A percentile compares a stretch with the other conserved stretches of the same genome.
Evolutionary conservation across 35 echinoderm and acorn worm species (phyloP).

Genomic region (Lytechinus pictus): DNA sequence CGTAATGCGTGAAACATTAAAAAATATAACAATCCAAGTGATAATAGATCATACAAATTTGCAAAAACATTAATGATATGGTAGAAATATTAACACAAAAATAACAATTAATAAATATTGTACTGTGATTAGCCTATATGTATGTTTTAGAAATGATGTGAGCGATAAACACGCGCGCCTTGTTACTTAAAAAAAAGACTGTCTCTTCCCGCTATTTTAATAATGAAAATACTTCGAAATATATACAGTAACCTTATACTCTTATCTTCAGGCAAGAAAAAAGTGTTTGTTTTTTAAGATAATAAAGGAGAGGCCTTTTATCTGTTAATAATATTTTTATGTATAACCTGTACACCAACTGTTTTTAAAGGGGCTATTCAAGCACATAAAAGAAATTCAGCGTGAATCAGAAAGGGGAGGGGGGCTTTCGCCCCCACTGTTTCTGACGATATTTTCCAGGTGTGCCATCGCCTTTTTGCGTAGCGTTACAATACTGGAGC

Average conservation of each 20-base stretch:
- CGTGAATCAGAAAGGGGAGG: background rate
- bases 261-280: background rate
- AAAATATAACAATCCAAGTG: background rate
- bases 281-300: background rate
- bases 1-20: background rate
- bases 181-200: background rate
- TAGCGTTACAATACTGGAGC: conserved; percentile 60
- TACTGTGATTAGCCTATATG: too few species aligned
- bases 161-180: background rate
- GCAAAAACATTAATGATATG: background rate
- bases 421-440: conserved; percentile 7
- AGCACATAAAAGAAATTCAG: background rate
- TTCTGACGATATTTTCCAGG: conserved; percentile 54
- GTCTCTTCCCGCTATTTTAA: too few species aligned
- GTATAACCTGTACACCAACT: background rate
- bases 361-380: too few species aligned
- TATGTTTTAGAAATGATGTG: too few species aligned
- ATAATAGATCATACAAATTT: background rate
- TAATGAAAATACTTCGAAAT: too few species aligned
- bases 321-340: background rate
- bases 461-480: conserved; percentile 62
- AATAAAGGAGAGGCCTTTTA: background rate
- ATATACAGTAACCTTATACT: too few species aligned
- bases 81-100: background rate
- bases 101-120: too few species aligned